A percentile compares a stretch with the other conserved stretches of the same genome.
phyloP scores from a whole-genome alignment of 1,140 invertebrate genomes.

The Drosophila mauritiana region DNA sequence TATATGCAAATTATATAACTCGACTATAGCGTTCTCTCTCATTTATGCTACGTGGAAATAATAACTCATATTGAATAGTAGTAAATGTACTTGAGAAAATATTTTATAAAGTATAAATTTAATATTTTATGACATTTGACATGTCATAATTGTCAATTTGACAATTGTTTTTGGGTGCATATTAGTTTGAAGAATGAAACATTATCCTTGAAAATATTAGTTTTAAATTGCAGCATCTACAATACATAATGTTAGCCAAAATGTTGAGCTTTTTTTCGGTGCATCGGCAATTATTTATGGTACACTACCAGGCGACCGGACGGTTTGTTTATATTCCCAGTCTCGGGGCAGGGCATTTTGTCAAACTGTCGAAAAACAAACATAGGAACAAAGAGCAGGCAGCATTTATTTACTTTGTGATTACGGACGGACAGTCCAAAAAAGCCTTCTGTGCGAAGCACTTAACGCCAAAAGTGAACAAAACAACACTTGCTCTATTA shows the following conservation, averaged over 20 bases:
- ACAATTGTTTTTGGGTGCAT: too few relatives aligned
- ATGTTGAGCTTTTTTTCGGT: background rate
- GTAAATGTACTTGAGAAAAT: too few relatives aligned
- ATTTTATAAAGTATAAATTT: too few relatives aligned
- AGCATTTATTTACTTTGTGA: conserved; percentile 76
- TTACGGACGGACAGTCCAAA: conserved; percentile 34
- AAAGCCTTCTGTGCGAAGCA: conserved; percentile 67
- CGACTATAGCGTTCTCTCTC: too few relatives aligned
- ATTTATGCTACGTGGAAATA: too few relatives aligned
- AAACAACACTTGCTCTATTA: conserved; percentile 84
- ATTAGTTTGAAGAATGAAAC: too few relatives aligned
- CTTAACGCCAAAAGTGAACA: conserved; percentile 84
- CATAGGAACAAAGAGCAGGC: conserved; percentile 52
- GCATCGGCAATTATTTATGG: conserved; percentile 29
- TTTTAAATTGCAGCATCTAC: too few relatives aligned
- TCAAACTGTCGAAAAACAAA: conserved; percentile 71
- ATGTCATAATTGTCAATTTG: too few relatives aligned
- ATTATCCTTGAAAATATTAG: too few relatives aligned
- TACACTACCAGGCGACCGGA: conserved; percentile 20
- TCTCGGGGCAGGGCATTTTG: conserved; percentile 60
- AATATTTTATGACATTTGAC: too few relatives aligned
- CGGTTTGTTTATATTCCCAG: conserved; percentile 33
- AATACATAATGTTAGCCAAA: background rate
- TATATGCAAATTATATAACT: too few relatives aligned
- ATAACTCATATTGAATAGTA: too few relatives aligned